phyloP scores from a whole-genome alignment of 2,888 invertebrate genomes.

The Malachius bipustulatus region DNA sequence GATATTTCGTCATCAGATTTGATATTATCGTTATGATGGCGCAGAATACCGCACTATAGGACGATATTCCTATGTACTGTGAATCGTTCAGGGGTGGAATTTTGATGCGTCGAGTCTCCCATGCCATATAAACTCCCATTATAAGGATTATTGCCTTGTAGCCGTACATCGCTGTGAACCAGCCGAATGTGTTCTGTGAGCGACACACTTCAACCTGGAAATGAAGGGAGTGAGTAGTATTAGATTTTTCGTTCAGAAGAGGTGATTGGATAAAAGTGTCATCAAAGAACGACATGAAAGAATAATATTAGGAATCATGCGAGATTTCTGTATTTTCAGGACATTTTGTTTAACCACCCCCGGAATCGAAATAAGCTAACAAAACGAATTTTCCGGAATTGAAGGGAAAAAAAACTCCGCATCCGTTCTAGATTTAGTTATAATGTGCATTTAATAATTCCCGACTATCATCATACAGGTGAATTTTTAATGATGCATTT shows the following conservation, averaged over 20 bases:
- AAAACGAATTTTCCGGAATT: no score
- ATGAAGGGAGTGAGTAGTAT: conserved; percentile 13
- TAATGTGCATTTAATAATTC: no score
- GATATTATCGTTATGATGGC: conserved; percentile 78
- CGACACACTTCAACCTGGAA: conserved; percentile 79
- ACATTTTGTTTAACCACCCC: no score
- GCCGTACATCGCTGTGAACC: conserved; percentile 81
- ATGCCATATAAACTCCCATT: conserved; percentile 90
- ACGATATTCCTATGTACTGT: conserved; percentile 86
- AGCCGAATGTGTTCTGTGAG: conserved; percentile 76
- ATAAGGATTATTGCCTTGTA: conserved; percentile 81
- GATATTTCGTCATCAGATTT: conserved; percentile 74
- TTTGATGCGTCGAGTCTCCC: conserved; percentile 88
- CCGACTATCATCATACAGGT: no score
- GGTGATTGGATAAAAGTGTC: no score
- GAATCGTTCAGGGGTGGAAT: conserved; percentile 87
- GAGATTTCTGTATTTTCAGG: no score
- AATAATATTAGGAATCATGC: no score
- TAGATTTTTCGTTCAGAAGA: conserved; percentile 1
- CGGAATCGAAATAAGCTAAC: no score
- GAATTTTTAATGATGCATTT: no score
- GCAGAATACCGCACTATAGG: conserved; percentile 83
- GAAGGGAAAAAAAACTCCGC: no score
- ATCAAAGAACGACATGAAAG: no score
- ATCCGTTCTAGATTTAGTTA: no score